Percentiles rank a stretch among this genome's conserved stretches.
These are phyloP conservation scores for Sarcophaga carnaria DNA, from an alignment of 2,888 invertebrate species.

Conservation along the genomic window DNA sequence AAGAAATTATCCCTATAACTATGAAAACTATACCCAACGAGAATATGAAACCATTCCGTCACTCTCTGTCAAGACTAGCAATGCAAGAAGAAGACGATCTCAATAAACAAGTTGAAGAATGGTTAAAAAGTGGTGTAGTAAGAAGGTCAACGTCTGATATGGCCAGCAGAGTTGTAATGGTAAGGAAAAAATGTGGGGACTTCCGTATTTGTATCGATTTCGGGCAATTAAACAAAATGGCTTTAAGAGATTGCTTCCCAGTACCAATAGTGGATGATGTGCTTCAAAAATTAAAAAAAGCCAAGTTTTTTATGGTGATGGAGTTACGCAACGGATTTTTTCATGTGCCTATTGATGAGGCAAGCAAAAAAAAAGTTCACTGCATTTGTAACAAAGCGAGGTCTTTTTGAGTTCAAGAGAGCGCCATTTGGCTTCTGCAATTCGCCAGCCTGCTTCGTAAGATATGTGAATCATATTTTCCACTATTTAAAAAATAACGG, in stretches of 20 bases:
- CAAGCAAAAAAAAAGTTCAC: conserved; percentile 44
- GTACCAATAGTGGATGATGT: conserved; percentile 63
- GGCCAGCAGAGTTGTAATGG: conserved; percentile 71
- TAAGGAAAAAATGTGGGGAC: conserved; percentile 67
- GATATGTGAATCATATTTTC: conserved; percentile 60
- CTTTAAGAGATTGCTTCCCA: conserved; percentile 58
- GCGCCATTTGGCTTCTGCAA: conserved; percentile 54
- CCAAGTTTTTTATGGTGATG: conserved; percentile 38
- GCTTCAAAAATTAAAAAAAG: conserved; percentile 29
- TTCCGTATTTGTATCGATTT: conserved; percentile 71
- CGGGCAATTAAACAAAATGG: conserved; percentile 60
- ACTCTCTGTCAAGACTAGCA: conserved; percentile 39
- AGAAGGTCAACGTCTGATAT: conserved; percentile 65
- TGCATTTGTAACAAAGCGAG: conserved; percentile 45
- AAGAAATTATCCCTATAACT: neutral
- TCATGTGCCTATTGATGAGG: conserved; percentile 50
- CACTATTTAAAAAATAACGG: conserved; percentile 47
- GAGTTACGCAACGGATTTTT: conserved; percentile 59
- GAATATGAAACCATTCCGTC: conserved; percentile 29
- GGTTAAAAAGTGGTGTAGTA: conserved; percentile 62
- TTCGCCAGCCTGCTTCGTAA: conserved; percentile 53
- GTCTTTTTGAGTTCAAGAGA: conserved; percentile 48
- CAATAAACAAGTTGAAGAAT: conserved; percentile 48
- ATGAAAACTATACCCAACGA: conserved; percentile 26
- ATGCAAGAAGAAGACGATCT: conserved; percentile 45